phyloP scores from a whole-genome alignment of 2,113 vertebrate species.

The Stomatorhinus ivindoensis region DNA sequence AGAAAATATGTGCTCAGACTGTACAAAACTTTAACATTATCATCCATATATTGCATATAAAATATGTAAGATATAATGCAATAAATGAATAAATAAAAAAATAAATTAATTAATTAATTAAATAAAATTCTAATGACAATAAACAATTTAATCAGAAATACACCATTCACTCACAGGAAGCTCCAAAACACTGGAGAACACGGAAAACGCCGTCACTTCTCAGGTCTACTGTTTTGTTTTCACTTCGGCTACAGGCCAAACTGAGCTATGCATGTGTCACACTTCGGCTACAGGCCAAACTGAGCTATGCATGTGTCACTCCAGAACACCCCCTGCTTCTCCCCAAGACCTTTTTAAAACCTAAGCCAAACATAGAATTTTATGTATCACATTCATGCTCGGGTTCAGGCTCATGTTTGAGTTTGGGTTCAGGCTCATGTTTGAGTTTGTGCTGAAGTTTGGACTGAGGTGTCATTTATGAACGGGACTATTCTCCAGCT shows the following conservation, averaged over 20 bases:
- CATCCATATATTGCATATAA: not conserved
- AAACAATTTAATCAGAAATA: not conserved
- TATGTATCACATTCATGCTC: not conserved
- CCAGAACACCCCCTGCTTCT: not conserved
- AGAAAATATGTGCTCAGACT: not conserved
- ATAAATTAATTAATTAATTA: too few species aligned
- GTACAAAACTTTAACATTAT: not conserved
- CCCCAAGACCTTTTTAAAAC: not conserved
- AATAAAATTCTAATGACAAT: not conserved
- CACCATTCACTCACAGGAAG: not conserved
- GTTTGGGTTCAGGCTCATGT: not conserved
- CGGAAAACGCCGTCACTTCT: not conserved
- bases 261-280: too few species aligned
- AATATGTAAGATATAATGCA: not conserved
- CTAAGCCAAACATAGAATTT: not conserved
- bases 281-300: not conserved
- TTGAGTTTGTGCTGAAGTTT: not conserved
- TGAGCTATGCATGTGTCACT: not conserved
- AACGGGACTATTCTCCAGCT: not conserved
- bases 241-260: not conserved
- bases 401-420: not conserved
- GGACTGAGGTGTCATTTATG: not conserved
- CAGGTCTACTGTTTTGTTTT: not conserved
- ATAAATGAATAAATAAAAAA: too few species aligned
- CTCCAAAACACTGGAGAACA: not conserved